Percentiles rank a stretch among this genome's conserved stretches.
phyloP scores from a whole-genome alignment of 1,140 invertebrate genomes.

The Drosophila willistoni region DNA sequence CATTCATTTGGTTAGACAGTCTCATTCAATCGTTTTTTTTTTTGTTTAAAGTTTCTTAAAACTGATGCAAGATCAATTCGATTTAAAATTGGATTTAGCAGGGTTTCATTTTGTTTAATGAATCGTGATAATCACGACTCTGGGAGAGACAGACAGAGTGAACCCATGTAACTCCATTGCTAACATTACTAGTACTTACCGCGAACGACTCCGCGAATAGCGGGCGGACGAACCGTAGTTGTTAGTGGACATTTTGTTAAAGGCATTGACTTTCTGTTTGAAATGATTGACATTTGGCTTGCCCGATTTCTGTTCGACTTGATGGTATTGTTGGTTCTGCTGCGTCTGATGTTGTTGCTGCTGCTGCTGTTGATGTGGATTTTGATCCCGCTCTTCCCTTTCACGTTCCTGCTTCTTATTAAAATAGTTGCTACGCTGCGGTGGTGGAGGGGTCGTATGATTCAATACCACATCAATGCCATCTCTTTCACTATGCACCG shows the following conservation, averaged over 20 bases:
- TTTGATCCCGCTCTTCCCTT: constrained; percentile 45
- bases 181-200: constrained; percentile 51
- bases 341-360: constrained; percentile 32
- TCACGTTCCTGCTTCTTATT: constrained; percentile 67
- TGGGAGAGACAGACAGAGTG: too few species aligned
- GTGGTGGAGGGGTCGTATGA: constrained; percentile 50
- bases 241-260: constrained; percentile 49
- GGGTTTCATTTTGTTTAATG: too few species aligned
- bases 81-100: too few species aligned
- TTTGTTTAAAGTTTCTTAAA: too few species aligned
- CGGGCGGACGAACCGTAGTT: constrained; percentile 43
- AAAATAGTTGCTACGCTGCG: constrained; percentile 63
- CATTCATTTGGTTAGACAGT: too few species aligned
- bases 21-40: too few species aligned
- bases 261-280: constrained; percentile 63
- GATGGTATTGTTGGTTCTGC: constrained; percentile 20
- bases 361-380: constrained; percentile 44
- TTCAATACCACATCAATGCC: constrained; percentile 84
- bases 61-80: too few species aligned
- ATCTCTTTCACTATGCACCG: constrained; percentile 90
- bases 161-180: neutral
- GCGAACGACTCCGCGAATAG: constrained; percentile 73
- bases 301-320: constrained; percentile 22
- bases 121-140: too few species aligned
- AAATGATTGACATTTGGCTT: constrained; percentile 58